Evolutionary conservation across 2,888 invertebrate genomes (phyloP).

Genomic region (Drosophila flavopinicola): DNA sequence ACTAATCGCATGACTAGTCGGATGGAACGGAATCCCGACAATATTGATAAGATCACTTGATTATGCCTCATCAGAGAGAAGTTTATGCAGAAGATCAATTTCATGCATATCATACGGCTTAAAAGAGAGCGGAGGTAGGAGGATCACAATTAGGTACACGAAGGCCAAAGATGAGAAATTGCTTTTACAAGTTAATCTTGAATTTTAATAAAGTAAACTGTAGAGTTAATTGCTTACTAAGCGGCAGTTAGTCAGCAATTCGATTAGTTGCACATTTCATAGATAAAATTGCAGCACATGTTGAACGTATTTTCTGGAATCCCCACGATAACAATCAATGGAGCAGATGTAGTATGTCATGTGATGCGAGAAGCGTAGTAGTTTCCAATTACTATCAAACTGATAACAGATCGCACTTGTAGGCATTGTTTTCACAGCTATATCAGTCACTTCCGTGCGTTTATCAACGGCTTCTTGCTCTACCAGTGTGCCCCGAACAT

Average conservation of each 20-base stretch:
- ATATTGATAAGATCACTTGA: no score
- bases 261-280: slow-evolving; percentile 1
- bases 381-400: slow-evolving; percentile 49
- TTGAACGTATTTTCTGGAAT: slow-evolving; percentile 22
- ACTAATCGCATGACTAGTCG: no score
- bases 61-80: no score
- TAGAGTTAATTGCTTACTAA: no score
- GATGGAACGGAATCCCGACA: no score
- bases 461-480: slow-evolving; percentile 10
- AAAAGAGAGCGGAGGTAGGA: no score
- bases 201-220: no score
- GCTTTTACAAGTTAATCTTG: no score
- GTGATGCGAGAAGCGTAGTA: slow-evolving; percentile 10
- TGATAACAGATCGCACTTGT: slow-evolving; percentile 39
- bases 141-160: no score
- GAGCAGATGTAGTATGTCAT: slow-evolving; percentile 10
- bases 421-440: neutral
- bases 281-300: slow-evolving; percentile 24
- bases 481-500: neutral
- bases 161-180: no score
- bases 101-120: no score
- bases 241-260: neutral
- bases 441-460: slow-evolving; percentile 19
- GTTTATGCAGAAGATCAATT: no score
- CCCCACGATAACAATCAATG: slow-evolving; percentile 31